Evolutionary conservation across 2,113 vertebrate species (phyloP).

Genomic region (Anolis sagrei): DNA sequence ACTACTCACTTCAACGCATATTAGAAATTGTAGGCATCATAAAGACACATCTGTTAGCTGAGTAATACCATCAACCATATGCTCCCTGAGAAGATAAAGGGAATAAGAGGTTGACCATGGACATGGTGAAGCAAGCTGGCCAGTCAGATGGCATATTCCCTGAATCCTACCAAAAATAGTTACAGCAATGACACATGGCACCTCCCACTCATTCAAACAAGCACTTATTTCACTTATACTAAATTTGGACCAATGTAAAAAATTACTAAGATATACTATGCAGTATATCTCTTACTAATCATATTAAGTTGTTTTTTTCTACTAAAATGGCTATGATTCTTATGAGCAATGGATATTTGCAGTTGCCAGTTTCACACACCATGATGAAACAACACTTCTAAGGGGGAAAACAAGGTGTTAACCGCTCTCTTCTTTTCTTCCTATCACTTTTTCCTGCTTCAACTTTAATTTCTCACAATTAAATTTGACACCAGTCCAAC

Average conservation of each 20-base stretch:
- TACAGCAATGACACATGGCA: neutral
- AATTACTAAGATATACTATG: neutral
- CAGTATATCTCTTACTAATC: conserved; percentile 14
- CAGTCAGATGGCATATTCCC: conserved; percentile 17
- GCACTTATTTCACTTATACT: conserved; percentile 29
- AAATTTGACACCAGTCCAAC: neutral
- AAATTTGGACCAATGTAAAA: conserved; percentile 36
- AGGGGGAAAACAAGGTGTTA: neutral
- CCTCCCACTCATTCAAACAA: conserved; percentile 11
- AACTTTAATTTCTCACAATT: neutral
- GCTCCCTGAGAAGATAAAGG: conserved; percentile 50
- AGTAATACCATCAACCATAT: conserved; percentile 55
- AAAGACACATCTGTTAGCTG: conserved; percentile 65
- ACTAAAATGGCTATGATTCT: neutral
- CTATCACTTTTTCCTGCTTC: too few relatives aligned
- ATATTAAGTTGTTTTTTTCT: too few relatives aligned
- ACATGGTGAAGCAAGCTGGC: conserved; percentile 22
- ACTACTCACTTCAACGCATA: conserved; percentile 28
- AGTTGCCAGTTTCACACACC: neutral
- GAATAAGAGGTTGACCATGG: conserved; percentile 34
- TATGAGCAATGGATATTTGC: neutral
- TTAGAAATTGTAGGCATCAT: conserved; percentile 49
- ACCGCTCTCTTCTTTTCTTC: too few relatives aligned
- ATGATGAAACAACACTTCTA: neutral
- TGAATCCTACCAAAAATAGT: conserved; percentile 39